Evolutionary conservation across 2,888 invertebrate species (phyloP).

Genomic region (Psylliodes chrysocephalus): DNA sequence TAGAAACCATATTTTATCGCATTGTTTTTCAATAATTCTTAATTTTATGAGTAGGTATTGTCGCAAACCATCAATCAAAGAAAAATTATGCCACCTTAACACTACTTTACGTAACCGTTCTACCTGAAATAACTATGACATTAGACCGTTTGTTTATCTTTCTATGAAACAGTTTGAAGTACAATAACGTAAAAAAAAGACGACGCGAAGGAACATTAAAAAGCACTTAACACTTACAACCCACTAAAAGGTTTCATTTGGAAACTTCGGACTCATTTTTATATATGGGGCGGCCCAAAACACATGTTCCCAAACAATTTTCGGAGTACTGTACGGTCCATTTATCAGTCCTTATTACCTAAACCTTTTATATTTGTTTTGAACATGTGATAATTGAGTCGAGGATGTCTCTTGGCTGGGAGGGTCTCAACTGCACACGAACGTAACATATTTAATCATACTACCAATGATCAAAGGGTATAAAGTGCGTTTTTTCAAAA

Average conservation of each 20-base stretch:
- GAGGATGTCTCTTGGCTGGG: slow-evolving; percentile 44
- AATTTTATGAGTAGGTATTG: too few species aligned
- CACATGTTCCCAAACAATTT: slow-evolving; percentile 49
- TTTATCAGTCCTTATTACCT: slow-evolving; percentile 48
- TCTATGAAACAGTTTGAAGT: slow-evolving; percentile 34
- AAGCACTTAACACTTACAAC: slow-evolving; percentile 59
- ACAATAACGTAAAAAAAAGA: slow-evolving; percentile 47
- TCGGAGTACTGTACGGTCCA: slow-evolving; percentile 44
- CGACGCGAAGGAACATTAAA: slow-evolving; percentile 58
- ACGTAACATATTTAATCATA: too few species aligned
- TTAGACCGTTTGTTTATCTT: slow-evolving; percentile 28
- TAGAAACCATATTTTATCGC: too few species aligned
- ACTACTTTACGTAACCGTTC: background rate
- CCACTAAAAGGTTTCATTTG: slow-evolving; percentile 58
- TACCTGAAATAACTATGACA: slow-evolving; percentile 21
- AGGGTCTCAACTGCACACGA: background rate
- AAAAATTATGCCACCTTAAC: too few species aligned
- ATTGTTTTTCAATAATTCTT: too few species aligned
- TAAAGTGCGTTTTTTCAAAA: slow-evolving; percentile 22
- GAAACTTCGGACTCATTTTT: slow-evolving; percentile 51
- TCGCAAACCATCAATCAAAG: too few species aligned
- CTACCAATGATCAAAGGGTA: too few species aligned
- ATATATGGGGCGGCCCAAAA: slow-evolving; percentile 52
- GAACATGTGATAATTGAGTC: slow-evolving; percentile 50
- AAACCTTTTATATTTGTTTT: slow-evolving; percentile 51